Evolutionary conservation across 53 echinoderm and acorn worm genomes (phyloP).

Genomic region (Henricia sp.): DNA sequence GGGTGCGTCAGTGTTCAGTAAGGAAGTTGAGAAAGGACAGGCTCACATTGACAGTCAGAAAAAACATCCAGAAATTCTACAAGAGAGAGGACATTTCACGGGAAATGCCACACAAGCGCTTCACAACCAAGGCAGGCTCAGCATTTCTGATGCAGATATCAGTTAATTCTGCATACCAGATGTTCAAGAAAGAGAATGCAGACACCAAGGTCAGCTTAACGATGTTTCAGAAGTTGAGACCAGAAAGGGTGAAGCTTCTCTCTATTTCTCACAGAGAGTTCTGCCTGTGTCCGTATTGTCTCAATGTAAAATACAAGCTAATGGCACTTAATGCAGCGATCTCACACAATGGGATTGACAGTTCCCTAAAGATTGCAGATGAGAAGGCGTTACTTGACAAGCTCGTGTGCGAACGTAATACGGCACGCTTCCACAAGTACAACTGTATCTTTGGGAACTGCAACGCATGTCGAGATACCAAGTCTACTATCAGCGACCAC

Average conservation of each 20-base stretch:
- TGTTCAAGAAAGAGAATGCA: constrained; percentile 38
- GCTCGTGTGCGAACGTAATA: constrained; percentile 5
- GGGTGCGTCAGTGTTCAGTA: constrained; percentile 21
- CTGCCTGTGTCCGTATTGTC: constrained; percentile 23
- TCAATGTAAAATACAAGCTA: constrained; percentile 42
- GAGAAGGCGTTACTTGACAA: constrained; percentile 28
- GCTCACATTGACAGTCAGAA: constrained; percentile 16
- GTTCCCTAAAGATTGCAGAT: constrained; percentile 40
- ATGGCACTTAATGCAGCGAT: constrained; percentile 29
- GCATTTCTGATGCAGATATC: constrained; percentile 55
- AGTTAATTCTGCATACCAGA: constrained; percentile 33
- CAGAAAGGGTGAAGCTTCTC: constrained; percentile 20
- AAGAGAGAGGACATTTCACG: constrained; percentile 62
- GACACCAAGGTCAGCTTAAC: constrained; percentile 17
- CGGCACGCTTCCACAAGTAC: constrained; percentile 13
- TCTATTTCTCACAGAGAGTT: constrained; percentile 13
- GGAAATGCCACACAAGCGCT: constrained; percentile 51
- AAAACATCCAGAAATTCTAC: constrained; percentile 45
- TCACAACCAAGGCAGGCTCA: constrained; percentile 33
- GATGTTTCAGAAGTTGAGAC: constrained; percentile 28
- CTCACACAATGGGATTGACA: constrained; percentile 23
- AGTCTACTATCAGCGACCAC: constrained; percentile 19
- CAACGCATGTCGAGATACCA: constrained; percentile 25
- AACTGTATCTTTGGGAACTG: constrained; percentile 31
- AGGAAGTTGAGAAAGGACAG: constrained; percentile 39